These are phyloP conservation scores for Heliconius aoede DNA, from an alignment of 2,888 invertebrate genomes.

Conservation along the genomic window DNA sequence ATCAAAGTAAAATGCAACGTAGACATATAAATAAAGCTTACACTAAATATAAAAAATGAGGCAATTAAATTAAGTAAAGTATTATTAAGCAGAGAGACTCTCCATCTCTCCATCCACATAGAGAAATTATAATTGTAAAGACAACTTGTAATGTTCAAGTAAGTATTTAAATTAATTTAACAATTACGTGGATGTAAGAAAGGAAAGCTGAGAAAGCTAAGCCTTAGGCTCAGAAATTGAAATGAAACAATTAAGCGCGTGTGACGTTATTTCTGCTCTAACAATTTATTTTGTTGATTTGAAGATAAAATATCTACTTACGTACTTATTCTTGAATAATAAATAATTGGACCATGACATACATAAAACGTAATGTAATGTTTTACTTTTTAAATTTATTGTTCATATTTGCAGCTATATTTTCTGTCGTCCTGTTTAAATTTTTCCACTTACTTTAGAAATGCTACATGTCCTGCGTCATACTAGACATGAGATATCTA, in stretches of 20 bases:
- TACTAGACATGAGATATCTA: no score
- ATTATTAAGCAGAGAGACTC: background rate
- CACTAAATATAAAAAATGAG: background rate
- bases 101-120: background rate
- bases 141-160: background rate
- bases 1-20: background rate
- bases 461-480: no score
- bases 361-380: no score
- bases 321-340: no score
- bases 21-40: background rate
- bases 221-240: constrained; percentile 9
- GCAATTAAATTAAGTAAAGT: background rate
- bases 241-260: constrained; percentile 15
- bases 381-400: no score
- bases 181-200: constrained; percentile 21
- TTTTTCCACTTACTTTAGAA: no score
- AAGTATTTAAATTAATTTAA: constrained; percentile 24
- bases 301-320: no score
- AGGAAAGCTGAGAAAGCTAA: constrained; percentile 15
- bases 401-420: no score
- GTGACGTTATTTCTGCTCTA: constrained; percentile 10
- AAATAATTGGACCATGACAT: no score
- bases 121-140: background rate
- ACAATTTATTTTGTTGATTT: constrained; percentile 11
- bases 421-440: no score